Evolutionary conservation across 2,888 invertebrate species (phyloP).

Genomic region (Dynastes maya): DNA sequence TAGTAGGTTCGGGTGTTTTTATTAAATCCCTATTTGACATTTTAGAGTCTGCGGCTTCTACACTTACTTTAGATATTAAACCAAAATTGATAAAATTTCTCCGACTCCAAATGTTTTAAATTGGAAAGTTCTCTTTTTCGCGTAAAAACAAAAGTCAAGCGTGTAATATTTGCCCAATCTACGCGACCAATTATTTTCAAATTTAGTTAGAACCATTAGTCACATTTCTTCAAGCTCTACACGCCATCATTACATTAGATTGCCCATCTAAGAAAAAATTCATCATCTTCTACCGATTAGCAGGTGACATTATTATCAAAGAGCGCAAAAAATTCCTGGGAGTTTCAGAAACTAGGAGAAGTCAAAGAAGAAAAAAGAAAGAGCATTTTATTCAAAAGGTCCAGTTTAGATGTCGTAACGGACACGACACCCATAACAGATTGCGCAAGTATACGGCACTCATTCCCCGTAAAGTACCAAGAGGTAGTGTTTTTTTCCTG

Average conservation of each 20-base stretch:
- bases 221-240: not conserved
- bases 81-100: too few relatives aligned
- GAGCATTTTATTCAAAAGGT: not conserved
- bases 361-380: not conserved
- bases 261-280: not conserved
- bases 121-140: not conserved
- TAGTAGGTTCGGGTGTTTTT: too few relatives aligned
- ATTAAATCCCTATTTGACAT: too few relatives aligned
- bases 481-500: not conserved
- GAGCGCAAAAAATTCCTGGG: not conserved
- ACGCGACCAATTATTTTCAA: slow-evolving; percentile 21
- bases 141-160: not conserved
- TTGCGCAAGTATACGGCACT: slow-evolving; percentile 15
- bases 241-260: not conserved
- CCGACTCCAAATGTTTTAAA: too few relatives aligned
- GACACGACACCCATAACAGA: not conserved
- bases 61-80: too few relatives aligned
- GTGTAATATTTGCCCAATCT: not conserved
- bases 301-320: not conserved
- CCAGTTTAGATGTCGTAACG: not conserved
- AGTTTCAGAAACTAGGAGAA: not conserved
- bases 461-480: not conserved
- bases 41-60: too few relatives aligned
- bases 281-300: not conserved
- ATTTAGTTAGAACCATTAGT: slow-evolving; percentile 9